These are phyloP conservation scores for Isaurus tuberculatus DNA, from an alignment of 92 coral and sea anemone genomes.

Conservation along the genomic window DNA sequence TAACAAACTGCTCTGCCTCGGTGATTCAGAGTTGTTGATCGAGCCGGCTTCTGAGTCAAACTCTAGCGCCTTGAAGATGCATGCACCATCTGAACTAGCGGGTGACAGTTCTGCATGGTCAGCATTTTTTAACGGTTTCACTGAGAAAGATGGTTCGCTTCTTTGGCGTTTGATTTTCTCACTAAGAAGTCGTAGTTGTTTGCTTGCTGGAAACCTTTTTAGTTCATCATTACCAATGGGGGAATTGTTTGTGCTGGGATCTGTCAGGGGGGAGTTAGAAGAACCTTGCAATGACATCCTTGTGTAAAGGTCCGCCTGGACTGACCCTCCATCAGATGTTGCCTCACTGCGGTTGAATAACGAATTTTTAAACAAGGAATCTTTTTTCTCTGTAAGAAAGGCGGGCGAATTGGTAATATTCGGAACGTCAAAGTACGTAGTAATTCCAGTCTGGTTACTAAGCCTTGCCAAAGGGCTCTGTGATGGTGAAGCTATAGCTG, in stretches of 20 bases:
- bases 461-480: slow-evolving; percentile 1
- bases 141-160: slow-evolving; percentile 29
- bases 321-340: slow-evolving; percentile 7
- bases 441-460: neutral
- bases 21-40: slow-evolving; percentile 69
- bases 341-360: slow-evolving; percentile 19
- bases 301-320: slow-evolving; percentile 2
- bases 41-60: slow-evolving; percentile 69
- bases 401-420: slow-evolving; percentile 19
- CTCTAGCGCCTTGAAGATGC: slow-evolving; percentile 72
- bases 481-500: neutral
- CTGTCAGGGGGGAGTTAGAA: slow-evolving; percentile 10
- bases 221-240: slow-evolving; percentile 54
- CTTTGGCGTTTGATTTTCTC: slow-evolving; percentile 72
- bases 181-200: slow-evolving; percentile 77
- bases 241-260: neutral
- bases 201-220: slow-evolving; percentile 85
- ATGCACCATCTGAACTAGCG: slow-evolving; percentile 85
- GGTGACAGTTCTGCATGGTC: slow-evolving; percentile 66
- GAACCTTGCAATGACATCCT: slow-evolving; percentile 20
- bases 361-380: slow-evolving; percentile 23
- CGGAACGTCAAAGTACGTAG: slow-evolving; percentile 3
- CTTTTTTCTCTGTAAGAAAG: slow-evolving; percentile 31
- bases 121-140: slow-evolving; percentile 40
- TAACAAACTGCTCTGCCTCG: slow-evolving; percentile 56